Conservation (phyloP, 2,888 invertebrate species). For the Venusia cambrica region DNA sequence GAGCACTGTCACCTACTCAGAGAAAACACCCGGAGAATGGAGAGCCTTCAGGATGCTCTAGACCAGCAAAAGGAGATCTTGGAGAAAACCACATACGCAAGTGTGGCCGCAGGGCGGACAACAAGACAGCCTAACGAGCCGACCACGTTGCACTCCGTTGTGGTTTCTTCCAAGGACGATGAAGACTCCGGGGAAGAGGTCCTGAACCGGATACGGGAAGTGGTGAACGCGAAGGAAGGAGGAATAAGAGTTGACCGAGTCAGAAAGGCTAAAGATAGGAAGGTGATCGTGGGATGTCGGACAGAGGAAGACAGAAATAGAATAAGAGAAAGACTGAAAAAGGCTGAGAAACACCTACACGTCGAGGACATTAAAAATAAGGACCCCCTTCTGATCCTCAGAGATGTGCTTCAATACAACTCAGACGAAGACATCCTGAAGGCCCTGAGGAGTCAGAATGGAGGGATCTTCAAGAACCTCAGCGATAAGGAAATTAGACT, state of each 20-base stretch:
- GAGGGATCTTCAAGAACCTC: not conserved
- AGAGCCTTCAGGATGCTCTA: no score
- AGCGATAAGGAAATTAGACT: not conserved
- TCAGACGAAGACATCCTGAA: slow-evolving; percentile 9
- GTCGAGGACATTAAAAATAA: no score
- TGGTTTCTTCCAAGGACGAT: no score
- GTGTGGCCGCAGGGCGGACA: no score
- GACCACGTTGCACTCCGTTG: no score
- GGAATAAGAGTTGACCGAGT: slow-evolving; percentile 4
- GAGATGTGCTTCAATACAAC: no score
- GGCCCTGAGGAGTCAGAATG: slow-evolving; percentile 6
- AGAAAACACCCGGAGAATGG: no score
- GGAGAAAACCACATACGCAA: no score
- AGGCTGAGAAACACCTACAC: not conserved
- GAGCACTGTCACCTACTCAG: no score
- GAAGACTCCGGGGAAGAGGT: no score
- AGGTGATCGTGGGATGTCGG: slow-evolving; percentile 8
- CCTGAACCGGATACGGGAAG: slow-evolving; percentile 9
- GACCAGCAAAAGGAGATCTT: no score
- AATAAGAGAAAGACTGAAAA: not conserved
- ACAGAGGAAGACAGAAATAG: slow-evolving; percentile 3
- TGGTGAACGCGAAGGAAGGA: slow-evolving; percentile 12
- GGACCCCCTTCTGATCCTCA: slow-evolving; percentile 1
- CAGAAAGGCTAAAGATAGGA: slow-evolving; percentile 11
- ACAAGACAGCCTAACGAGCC: no score